phyloP scores from a whole-genome alignment of 1,140 invertebrate genomes.

The Drosophila nigrodunni region DNA sequence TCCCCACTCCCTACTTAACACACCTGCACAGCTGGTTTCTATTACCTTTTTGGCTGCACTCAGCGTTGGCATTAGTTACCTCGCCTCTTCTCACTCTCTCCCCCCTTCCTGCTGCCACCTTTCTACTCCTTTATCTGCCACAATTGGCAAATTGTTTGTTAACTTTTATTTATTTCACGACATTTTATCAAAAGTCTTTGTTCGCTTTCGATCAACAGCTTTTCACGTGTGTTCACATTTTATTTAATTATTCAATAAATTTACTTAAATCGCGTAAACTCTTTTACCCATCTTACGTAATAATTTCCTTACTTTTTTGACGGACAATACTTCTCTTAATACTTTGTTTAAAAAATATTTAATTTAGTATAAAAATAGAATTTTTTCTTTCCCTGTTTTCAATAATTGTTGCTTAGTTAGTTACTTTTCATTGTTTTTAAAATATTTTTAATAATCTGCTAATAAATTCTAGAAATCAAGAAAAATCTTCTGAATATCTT shows the following conservation, averaged over 20 bases:
- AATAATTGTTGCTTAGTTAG: too few species aligned
- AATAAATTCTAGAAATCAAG: too few species aligned
- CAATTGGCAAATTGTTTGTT: slow-evolving; percentile 76
- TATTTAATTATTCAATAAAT: not conserved
- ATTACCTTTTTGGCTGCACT: slow-evolving; percentile 18
- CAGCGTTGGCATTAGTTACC: slow-evolving; percentile 23
- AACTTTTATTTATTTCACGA: slow-evolving; percentile 44
- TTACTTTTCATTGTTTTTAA: too few species aligned
- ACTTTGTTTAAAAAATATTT: too few species aligned
- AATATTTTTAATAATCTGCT: too few species aligned
- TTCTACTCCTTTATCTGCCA: slow-evolving; percentile 30
- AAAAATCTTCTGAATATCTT: too few species aligned
- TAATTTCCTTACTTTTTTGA: not conserved
- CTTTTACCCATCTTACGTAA: not conserved
- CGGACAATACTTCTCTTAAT: too few species aligned
- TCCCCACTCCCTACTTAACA: not conserved
- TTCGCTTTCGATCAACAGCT: slow-evolving; percentile 20
- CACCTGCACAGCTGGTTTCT: slow-evolving; percentile 60
- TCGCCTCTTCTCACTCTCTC: not conserved
- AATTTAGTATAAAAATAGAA: too few species aligned
- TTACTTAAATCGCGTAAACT: not conserved
- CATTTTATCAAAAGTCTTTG: slow-evolving; percentile 28
- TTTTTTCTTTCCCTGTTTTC: too few species aligned
- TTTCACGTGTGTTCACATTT: not conserved
- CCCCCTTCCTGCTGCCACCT: not conserved